Percentiles rank a stretch among this genome's conserved stretches.
Conservation (phyloP, 2,888 invertebrate genomes). For the Agriopis leucophaearia region DNA sequence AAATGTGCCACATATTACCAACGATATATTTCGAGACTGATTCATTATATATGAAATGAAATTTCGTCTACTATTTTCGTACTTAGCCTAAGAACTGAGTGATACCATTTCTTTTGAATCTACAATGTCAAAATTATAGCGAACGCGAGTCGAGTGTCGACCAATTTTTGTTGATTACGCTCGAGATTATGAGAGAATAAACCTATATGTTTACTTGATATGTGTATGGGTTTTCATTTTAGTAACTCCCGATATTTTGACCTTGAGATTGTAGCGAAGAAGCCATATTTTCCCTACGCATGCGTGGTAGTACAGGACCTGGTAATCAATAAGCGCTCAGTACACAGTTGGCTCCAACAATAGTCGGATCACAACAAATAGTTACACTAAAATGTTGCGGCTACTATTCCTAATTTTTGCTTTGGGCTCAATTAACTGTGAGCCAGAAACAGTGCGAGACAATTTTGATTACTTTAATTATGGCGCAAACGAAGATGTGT, state of each 20-base stretch:
- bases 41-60: slow-evolving; percentile 72
- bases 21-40: slow-evolving; percentile 82
- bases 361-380: slow-evolving; percentile 68
- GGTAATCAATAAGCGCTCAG: slow-evolving; percentile 73
- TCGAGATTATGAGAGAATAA: slow-evolving; percentile 70
- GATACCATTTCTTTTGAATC: slow-evolving; percentile 49
- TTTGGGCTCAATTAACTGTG: slow-evolving; percentile 66
- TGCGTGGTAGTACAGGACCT: slow-evolving; percentile 63
- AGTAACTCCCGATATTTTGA: slow-evolving; percentile 52
- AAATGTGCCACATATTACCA: slow-evolving; percentile 68
- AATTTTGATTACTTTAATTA: slow-evolving; percentile 81
- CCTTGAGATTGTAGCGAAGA: slow-evolving; percentile 63
- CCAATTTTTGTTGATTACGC: slow-evolving; percentile 58
- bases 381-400: slow-evolving; percentile 65
- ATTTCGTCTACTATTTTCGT: slow-evolving; percentile 81
- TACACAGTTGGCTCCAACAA: slow-evolving; percentile 60
- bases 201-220: slow-evolving; percentile 64
- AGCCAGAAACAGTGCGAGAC: slow-evolving; percentile 80
- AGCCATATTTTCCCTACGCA: slow-evolving; percentile 64
- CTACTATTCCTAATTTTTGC: slow-evolving; percentile 60
- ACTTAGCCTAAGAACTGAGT: slow-evolving; percentile 47
- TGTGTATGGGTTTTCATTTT: slow-evolving; percentile 59
- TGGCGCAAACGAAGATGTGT: slow-evolving; percentile 73
- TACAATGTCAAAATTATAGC: slow-evolving; percentile 42
- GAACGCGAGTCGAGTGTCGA: slow-evolving; percentile 51